Evolutionary conservation across 2,888 invertebrate species (phyloP), one percentile per base, ranked within the genome.

Genomic region (Lysandra bellargus): DNA sequence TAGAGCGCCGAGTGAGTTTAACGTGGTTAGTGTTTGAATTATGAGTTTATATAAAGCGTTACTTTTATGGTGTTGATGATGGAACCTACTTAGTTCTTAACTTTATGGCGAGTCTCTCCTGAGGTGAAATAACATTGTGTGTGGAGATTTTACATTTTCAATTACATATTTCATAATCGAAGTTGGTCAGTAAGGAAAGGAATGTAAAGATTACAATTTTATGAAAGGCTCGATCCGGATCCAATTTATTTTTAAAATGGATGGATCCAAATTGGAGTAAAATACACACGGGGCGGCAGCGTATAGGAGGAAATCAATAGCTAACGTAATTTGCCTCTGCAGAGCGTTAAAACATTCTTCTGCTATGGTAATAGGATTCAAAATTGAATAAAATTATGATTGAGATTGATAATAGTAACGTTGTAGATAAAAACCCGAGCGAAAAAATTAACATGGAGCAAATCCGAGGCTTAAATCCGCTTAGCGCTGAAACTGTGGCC

Each of bases 161-260:
- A 76, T 33, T 53, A 76, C 76, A 53, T 33, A 53, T 44, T 64
- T 78, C 23, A 69, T 78, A 78, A 78, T 44, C 14, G 44, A 23
- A 69, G 44, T 30, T 40, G 14, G 75, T 17, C 53, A 49, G 74
- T 74, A 80, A n/a, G n/a, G 80, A 78, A 61, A 81, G 78, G 79
- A 81, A 80, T 81, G 79, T 81, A 82, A 82, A 81, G 81, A 83
- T 82, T 83, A 82, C 80, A 83, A 80, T 81, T 82, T 83, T 81
- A 81, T 82, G 82, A 82, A 84, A 83, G 82, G 80, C 80, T 78
- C 81, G 72, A 82, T 80, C 80, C 82, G 81, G 80, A 83, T 83
- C 82, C 83, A 84, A 85, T 85, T 84, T 84, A 81, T 83, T 85
- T 83, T 80, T 82, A 82, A 84, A 85, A 84, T 83, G 80, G 81